Conservation (phyloP, 2,888 invertebrate species). For the Malacosoma neustria region DNA sequence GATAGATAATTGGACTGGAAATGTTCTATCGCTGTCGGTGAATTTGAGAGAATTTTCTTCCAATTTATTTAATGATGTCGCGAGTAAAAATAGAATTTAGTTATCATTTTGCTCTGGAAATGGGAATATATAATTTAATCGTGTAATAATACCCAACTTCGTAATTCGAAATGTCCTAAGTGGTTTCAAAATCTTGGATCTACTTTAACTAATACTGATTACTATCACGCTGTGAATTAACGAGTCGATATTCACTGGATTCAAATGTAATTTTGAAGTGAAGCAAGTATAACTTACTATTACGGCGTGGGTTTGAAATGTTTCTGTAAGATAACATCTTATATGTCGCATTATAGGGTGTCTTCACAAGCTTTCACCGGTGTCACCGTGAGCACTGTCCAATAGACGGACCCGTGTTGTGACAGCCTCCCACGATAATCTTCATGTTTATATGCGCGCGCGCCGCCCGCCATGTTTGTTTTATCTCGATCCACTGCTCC, state of each 20-base stretch:
- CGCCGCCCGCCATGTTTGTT: slow-evolving; percentile 72
- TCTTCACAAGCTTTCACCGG: slow-evolving; percentile 62
- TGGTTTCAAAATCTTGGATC: too few relatives aligned
- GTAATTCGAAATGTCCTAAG: too few relatives aligned
- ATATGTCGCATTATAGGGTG: slow-evolving; percentile 50
- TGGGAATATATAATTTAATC: too few relatives aligned
- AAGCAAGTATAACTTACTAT: slow-evolving; percentile 26
- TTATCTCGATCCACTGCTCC: slow-evolving; percentile 67
- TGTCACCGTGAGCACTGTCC: slow-evolving; percentile 42
- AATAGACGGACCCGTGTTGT: slow-evolving; percentile 56
- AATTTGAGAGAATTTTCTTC: too few relatives aligned
- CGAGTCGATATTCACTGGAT: slow-evolving; percentile 32
- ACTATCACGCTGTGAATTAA: too few relatives aligned
- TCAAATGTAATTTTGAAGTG: slow-evolving; percentile 27
- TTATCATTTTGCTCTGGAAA: too few relatives aligned
- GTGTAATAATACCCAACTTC: too few relatives aligned
- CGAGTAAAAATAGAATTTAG: too few relatives aligned
- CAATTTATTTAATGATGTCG: too few relatives aligned
- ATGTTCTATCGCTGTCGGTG: too few relatives aligned
- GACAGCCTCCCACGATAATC: slow-evolving; percentile 73
- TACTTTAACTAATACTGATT: too few relatives aligned
- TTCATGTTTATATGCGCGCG: slow-evolving; percentile 63
- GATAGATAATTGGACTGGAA: slow-evolving; percentile 40
- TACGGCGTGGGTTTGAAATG: slow-evolving; percentile 58
- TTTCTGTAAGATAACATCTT: slow-evolving; percentile 48